phyloP scores from a whole-genome alignment of 2,113 vertebrate species.

The Rafetus swinhoei region DNA sequence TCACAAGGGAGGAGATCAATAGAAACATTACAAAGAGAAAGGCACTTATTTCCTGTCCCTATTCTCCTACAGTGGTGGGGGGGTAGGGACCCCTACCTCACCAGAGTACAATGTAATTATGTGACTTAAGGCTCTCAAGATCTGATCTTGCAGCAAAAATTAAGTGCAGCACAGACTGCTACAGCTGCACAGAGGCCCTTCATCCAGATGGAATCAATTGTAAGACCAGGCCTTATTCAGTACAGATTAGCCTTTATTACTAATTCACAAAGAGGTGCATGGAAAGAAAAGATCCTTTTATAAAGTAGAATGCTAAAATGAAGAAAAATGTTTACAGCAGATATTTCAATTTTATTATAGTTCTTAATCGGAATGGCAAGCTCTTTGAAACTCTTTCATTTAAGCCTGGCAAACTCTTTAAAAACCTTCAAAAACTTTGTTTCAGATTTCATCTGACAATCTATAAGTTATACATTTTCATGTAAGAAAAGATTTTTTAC shows the following conservation, averaged over 20 bases:
- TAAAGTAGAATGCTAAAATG: constrained; percentile 42
- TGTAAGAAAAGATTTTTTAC: constrained; percentile 62
- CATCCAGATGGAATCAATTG: not conserved
- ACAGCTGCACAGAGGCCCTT: not conserved
- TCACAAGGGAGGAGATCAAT: constrained; percentile 3
- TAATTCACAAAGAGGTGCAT: constrained; percentile 1
- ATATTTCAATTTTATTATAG: not conserved
- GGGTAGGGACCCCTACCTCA: not conserved
- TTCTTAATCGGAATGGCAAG: not conserved
- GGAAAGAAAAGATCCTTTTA: constrained; percentile 39
- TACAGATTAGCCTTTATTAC: constrained; percentile 31
- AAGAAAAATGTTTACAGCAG: not conserved
- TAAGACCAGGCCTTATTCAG: constrained; percentile 20
- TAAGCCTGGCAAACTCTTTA: constrained; percentile 51
- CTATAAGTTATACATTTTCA: constrained; percentile 48
- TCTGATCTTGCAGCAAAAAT: not conserved
- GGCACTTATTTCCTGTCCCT: not conserved
- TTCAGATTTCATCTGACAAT: constrained; percentile 61
- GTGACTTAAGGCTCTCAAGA: not conserved
- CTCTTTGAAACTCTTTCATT: constrained; percentile 62
- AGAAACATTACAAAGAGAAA: not conserved
- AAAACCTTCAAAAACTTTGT: constrained; percentile 54
- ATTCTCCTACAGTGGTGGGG: rapidly evolving
- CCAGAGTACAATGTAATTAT: not conserved
- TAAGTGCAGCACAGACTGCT: not conserved